A percentile compares a stretch with the other conserved stretches of the same genome.
Evolutionary conservation across 2,888 invertebrate genomes (phyloP).

Genomic region (Macrophya alboannulata): DNA sequence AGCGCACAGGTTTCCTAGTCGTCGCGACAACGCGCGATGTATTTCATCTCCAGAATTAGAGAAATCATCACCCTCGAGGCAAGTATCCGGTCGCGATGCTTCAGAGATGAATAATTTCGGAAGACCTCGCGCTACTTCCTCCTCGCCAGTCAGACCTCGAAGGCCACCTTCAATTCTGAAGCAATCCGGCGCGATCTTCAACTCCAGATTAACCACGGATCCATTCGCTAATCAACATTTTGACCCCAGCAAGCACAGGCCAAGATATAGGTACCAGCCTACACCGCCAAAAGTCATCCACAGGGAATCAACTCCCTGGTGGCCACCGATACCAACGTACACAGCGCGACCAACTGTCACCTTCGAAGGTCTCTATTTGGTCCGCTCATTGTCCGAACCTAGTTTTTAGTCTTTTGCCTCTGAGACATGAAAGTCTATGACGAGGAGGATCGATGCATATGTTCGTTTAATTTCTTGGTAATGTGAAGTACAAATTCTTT

Average conservation of each 20-base stretch:
- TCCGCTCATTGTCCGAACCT: constrained; percentile 51
- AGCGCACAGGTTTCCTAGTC: constrained; percentile 89
- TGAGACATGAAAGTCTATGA: constrained; percentile 23
- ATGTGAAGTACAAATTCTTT: background rate
- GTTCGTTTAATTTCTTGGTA: background rate
- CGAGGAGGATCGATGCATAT: constrained; percentile 32
- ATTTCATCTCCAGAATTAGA: constrained; percentile 81
- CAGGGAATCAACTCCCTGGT: constrained; percentile 80
- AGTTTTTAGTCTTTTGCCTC: constrained; percentile 46
- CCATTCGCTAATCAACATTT: constrained; percentile 86
- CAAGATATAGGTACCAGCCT: constrained; percentile 90
- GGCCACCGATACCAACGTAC: constrained; percentile 82
- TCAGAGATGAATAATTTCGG: constrained; percentile 55
- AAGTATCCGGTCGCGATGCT: constrained; percentile 23
- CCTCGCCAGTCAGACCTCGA: constrained; percentile 67
- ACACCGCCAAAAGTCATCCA: constrained; percentile 81
- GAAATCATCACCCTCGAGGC: constrained; percentile 59
- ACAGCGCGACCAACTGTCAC: constrained; percentile 86
- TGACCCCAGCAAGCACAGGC: constrained; percentile 89
- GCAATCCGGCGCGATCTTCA: constrained; percentile 64
- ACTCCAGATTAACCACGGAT: constrained; percentile 71
- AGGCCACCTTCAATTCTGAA: constrained; percentile 79
- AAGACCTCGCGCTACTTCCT: constrained; percentile 60
- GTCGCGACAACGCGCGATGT: constrained; percentile 86
- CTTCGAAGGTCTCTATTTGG: constrained; percentile 85